Conservation (phyloP, 2,113 vertebrate species). For the Nettapus auritus region DNA sequence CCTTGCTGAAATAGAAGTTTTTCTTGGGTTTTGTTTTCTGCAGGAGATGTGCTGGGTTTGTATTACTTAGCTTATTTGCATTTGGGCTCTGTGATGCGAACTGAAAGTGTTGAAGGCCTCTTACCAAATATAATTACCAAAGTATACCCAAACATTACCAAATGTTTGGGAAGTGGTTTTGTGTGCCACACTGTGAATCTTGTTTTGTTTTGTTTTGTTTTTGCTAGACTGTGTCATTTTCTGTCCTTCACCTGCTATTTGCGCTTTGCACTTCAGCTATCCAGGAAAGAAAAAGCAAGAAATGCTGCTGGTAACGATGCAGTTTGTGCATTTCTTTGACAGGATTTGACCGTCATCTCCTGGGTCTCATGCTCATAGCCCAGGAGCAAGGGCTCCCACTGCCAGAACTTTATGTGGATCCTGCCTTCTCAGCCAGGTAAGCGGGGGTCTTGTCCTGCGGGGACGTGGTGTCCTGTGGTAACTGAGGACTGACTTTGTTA, state of each 20-base stretch:
- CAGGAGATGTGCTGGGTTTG: neutral
- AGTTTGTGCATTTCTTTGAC: slow-evolving; percentile 41
- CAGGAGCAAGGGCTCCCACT: slow-evolving; percentile 86
- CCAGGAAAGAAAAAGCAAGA: neutral
- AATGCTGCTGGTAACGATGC: neutral
- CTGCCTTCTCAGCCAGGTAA: slow-evolving; percentile 90
- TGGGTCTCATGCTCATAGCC: slow-evolving; percentile 90
- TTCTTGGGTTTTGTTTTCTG: neutral
- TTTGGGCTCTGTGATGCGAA: neutral
- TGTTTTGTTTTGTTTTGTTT: neutral
- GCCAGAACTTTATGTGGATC: slow-evolving; percentile 89
- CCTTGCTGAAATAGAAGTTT: neutral
- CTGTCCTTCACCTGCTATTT: neutral
- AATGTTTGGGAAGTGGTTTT: neutral
- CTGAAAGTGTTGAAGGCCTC: neutral
- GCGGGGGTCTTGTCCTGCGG: neutral
- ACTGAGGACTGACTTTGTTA: neutral
- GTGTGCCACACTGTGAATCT: neutral
- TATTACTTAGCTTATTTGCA: neutral
- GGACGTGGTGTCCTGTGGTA: neutral
- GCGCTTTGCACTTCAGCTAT: neutral
- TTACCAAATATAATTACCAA: neutral
- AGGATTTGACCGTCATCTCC: slow-evolving; percentile 96
- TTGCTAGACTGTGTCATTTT: neutral
- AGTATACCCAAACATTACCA: too few relatives aligned